Evolutionary conservation across 1,140 invertebrate species (phyloP).

Genomic region (Euura lappo): DNA sequence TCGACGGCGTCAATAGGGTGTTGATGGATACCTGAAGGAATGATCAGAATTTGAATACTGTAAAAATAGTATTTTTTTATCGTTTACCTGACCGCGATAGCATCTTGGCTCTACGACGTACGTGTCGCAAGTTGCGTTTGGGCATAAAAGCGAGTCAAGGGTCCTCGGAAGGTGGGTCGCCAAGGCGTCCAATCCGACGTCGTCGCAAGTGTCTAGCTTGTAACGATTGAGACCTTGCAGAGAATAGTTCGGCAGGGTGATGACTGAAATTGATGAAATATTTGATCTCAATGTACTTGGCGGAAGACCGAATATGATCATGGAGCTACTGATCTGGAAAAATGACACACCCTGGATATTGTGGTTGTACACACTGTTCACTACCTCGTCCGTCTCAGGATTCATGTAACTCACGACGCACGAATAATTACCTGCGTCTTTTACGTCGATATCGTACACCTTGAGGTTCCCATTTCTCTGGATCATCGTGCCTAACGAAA

Average conservation of each 20-base stretch:
- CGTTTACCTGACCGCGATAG: conserved; percentile 33
- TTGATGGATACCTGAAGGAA: conserved; percentile 39
- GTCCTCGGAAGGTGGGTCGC: conserved; percentile 39
- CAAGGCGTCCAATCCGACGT: conserved; percentile 35
- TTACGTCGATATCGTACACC: conserved; percentile 42
- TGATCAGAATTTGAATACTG: neutral
- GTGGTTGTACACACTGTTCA: conserved; percentile 41
- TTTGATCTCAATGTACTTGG: too few species aligned
- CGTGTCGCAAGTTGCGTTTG: conserved; percentile 38
- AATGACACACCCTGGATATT: conserved; percentile 36
- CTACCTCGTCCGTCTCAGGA: conserved; percentile 47
- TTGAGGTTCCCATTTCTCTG: conserved; percentile 44
- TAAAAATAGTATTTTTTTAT: neutral
- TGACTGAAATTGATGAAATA: conserved; percentile 25
- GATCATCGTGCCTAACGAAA: conserved; percentile 32
- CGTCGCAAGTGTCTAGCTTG: conserved; percentile 38
- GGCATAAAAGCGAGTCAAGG: conserved; percentile 41
- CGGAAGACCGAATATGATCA: too few species aligned
- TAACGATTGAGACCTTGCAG: conserved; percentile 43
- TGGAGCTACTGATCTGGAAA: too few species aligned
- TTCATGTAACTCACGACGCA: conserved; percentile 47
- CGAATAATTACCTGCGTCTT: conserved; percentile 49
- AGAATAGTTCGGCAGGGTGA: conserved; percentile 39
- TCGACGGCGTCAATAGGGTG: conserved; percentile 40
- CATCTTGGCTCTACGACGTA: conserved; percentile 42